Base-by-base conservation (phyloP, 2,113 vertebrate species). In the Hemichromis elongatus region DNA sequence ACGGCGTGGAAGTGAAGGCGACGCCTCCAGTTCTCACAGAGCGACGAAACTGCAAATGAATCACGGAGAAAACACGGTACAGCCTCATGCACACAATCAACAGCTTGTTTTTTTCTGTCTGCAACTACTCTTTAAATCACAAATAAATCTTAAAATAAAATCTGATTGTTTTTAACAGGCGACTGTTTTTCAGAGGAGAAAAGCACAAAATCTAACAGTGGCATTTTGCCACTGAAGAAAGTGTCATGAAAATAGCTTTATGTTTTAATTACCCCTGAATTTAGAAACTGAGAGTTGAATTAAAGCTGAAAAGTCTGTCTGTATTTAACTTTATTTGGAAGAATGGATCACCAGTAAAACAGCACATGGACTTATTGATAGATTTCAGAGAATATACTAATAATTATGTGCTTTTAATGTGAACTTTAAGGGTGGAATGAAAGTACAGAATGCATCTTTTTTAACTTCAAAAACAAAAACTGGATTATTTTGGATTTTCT, bases 41-140 rank as follows among this genome's bases (percentile, higher is more conserved):
- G 81, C 75, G 83, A 79, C 77, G n/a, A 79, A 91, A 90, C 90
- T 90, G 92, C 87, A 93, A 91, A 93, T 90, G 85, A 92, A 86
- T 94, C 88, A 90, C 84, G 91, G 19, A 66, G 68, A 84, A 55
- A 77, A 77, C 52, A 78, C 61, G 77, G 19, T 50, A 9, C 42
- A 83, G 68, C 24, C 16, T 50, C 55, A 77, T 16, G 21, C 79
- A 37, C 42, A 81, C 47, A 37, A 53, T 35, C 12, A 77, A 21
- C 50, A 77, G 68, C 68, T 75, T 50, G 68, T 73, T 73, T 50
- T 52, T 75, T 75, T n/a, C 68, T 50, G 45, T 75, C 26, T 30
- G 42, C 45, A 75, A 19, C 42, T 50, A 50, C 24, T 50, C 45
- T 75, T 75, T 50, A 30, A 47, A 47, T 73, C 24, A 12, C 42